phyloP scores from a whole-genome alignment of 1,140 invertebrate species.

The Varroa destructor region DNA sequence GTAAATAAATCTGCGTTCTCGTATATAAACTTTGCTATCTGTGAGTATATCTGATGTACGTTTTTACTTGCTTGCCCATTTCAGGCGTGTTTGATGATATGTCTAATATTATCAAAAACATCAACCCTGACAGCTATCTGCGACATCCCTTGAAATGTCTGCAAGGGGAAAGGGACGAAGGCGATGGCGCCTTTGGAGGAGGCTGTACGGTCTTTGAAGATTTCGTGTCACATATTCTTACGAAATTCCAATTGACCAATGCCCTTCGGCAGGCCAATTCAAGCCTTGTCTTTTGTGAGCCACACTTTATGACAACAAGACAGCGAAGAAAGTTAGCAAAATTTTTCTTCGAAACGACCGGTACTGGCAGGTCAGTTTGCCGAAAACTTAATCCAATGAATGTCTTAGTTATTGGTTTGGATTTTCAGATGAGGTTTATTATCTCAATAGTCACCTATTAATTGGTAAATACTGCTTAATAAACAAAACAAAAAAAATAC shows the following conservation, averaged over 20 bases:
- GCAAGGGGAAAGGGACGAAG: not conserved
- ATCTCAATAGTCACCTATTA: too few relatives aligned
- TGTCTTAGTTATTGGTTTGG: too few relatives aligned
- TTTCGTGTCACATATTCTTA: constrained; percentile 20
- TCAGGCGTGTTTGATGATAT: constrained; percentile 22
- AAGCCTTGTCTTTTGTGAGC: constrained; percentile 24
- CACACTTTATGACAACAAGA: constrained; percentile 15
- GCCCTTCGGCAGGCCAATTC: constrained; percentile 5
- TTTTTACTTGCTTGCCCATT: not conserved
- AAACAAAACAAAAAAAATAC: not conserved
- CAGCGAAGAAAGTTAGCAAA: constrained; percentile 8
- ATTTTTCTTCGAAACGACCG: constrained; percentile 18
- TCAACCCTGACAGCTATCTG: constrained; percentile 25
- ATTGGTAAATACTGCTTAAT: too few relatives aligned
- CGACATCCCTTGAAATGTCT: constrained; percentile 24
- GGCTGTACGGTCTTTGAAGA: constrained; percentile 23
- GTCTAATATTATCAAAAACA: constrained; percentile 19
- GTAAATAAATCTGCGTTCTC: too few relatives aligned
- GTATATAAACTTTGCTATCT: too few relatives aligned
- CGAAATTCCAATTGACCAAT: constrained; percentile 1
- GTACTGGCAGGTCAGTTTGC: not conserved
- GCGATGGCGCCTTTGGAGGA: not conserved
- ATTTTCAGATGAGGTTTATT: too few relatives aligned
- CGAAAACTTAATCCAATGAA: not conserved
- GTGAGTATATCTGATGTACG: too few relatives aligned